These are phyloP conservation scores for Bombus vancouverensis DNA, from an alignment of 1,140 invertebrate species.

Conservation along the genomic window DNA sequence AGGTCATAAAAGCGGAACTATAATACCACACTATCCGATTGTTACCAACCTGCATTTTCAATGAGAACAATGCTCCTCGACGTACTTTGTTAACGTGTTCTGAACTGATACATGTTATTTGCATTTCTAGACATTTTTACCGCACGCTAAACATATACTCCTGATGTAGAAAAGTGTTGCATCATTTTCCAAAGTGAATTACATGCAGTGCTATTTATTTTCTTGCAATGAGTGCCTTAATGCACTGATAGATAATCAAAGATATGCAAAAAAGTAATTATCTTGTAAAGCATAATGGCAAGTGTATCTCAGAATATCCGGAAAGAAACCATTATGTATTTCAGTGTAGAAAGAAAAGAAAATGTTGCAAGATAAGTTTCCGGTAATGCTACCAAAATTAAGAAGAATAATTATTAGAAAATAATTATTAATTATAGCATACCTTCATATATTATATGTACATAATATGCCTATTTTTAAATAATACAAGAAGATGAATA, in stretches of 20 bases:
- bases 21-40: conserved; percentile 8
- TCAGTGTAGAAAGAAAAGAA: neutral
- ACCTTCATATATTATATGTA: neutral
- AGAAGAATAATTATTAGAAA: neutral
- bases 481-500: neutral
- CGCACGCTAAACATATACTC: neutral
- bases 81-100: neutral
- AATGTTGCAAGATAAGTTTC: neutral
- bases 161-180: neutral
- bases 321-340: neutral
- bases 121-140: neutral
- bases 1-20: conserved; percentile 23
- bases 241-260: neutral
- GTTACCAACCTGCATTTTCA: conserved; percentile 16
- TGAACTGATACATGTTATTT: conserved; percentile 14
- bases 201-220: neutral
- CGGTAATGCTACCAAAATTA: neutral
- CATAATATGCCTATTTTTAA: neutral
- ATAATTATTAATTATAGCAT: neutral
- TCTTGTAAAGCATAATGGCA: neutral
- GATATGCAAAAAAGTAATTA: neutral
- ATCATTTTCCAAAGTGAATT: neutral
- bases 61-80: conserved; percentile 10
- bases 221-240: too few relatives aligned
- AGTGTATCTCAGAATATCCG: neutral